Evolutionary conservation across 2,797 vertebrate species (phyloP).

Genomic region (Helicolenus hilgendorfi): DNA sequence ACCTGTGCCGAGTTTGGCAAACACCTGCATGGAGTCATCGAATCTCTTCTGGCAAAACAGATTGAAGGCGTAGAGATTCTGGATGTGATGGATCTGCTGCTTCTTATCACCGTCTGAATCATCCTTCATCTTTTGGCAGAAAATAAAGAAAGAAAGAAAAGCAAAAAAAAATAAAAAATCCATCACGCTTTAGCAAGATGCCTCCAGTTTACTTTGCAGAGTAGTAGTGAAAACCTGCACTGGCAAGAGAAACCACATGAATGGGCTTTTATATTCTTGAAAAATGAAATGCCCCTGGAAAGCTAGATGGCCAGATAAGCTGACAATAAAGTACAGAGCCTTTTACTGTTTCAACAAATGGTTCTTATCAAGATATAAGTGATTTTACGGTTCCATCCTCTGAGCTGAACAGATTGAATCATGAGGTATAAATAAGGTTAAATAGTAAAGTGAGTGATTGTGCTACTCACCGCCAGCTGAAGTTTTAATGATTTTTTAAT

Average conservation of each 20-base stretch:
- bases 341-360: not conserved
- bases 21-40: conserved; percentile 99
- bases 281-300: not conserved
- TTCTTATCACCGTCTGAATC: conserved; percentile 98
- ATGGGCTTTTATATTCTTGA: not conserved
- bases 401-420: conserved; percentile 37
- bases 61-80: conserved; percentile 99
- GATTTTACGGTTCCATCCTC: conserved; percentile 2
- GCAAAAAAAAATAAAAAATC: not conserved
- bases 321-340: not conserved
- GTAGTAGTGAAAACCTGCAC: no score
- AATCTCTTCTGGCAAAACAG: conserved; percentile 99
- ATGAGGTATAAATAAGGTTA: conserved; percentile 27
- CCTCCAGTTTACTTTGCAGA: not conserved
- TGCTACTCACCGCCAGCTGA: conserved; percentile 95
- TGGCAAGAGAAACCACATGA: not conserved
- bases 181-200: not conserved
- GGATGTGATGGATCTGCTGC: conserved; percentile 98
- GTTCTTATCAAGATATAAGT: conserved; percentile 34
- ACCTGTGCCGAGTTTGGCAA: conserved; percentile 99
- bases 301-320: not conserved
- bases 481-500: conserved; percentile 49
- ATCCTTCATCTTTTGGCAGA: conserved; percentile 96
- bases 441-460: not conserved
- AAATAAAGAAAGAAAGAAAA: not conserved